phyloP scores from a whole-genome alignment of 2,797 vertebrate genomes.

The Amblyraja radiata region DNA sequence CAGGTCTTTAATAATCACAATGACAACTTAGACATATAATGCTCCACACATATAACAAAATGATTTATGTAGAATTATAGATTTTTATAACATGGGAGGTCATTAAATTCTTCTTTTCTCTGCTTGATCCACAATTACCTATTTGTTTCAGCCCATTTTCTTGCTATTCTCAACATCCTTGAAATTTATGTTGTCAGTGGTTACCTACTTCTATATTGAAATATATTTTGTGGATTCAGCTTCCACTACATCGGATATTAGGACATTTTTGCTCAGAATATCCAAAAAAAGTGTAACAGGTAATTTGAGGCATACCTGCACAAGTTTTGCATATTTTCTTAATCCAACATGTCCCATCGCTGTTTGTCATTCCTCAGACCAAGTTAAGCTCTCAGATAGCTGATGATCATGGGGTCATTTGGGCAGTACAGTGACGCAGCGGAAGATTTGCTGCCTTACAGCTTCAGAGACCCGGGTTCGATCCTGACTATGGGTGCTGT shows the following conservation, averaged over 20 bases:
- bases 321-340: too few relatives aligned
- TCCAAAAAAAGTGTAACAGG: too few relatives aligned
- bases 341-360: too few relatives aligned
- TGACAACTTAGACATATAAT: too few relatives aligned
- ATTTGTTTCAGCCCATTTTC: not conserved
- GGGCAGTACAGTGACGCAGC: too few relatives aligned
- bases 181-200: not conserved
- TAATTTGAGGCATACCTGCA: too few relatives aligned
- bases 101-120: not conserved
- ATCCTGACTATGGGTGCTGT: too few relatives aligned
- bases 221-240: not conserved
- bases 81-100: not conserved
- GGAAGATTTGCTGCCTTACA: too few relatives aligned
- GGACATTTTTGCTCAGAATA: not conserved
- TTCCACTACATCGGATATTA: not conserved
- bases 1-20: not conserved
- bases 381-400: too few relatives aligned
- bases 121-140: not conserved
- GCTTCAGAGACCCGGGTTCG: too few relatives aligned
- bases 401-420: too few relatives aligned
- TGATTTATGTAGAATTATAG: not conserved
- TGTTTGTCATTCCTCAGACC: too few relatives aligned
- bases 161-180: not conserved
- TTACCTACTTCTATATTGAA: not conserved
- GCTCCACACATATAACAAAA: not conserved